These are phyloP conservation scores for Crotalus adamanteus DNA, from an alignment of 2,797 vertebrate genomes.

Conservation along the genomic window DNA sequence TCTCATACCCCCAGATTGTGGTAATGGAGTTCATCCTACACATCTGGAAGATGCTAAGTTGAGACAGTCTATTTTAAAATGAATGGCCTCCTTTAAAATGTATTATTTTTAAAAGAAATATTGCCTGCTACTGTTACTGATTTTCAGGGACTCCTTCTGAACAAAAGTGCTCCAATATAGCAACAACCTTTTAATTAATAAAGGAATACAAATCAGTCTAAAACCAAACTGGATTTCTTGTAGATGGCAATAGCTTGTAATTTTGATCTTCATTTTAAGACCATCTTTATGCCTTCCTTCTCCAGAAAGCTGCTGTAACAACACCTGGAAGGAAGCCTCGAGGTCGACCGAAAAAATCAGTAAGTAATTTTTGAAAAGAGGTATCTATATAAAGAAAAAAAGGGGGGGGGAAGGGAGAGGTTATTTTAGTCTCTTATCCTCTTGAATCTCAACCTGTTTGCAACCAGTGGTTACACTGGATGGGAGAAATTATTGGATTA, in stretches of 20 bases:
- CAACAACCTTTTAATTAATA: not conserved
- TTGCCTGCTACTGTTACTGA: not conserved
- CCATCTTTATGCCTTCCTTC: not conserved
- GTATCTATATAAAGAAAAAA: not conserved
- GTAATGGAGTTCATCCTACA: not conserved
- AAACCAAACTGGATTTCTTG: not conserved
- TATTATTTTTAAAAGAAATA: not conserved
- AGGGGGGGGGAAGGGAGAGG: not conserved
- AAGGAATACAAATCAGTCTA: not conserved
- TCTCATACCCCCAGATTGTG: too few species aligned
- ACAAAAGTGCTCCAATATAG: not conserved
- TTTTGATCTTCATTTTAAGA: not conserved
- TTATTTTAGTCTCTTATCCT: not conserved
- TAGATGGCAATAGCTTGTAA: not conserved
- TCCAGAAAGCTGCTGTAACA: conserved; percentile 82
- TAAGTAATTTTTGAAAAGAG: conserved; percentile 61
- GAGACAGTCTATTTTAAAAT: not conserved
- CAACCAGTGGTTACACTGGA: not conserved
- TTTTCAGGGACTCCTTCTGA: not conserved
- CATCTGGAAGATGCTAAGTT: not conserved
- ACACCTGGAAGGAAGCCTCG: conserved; percentile 85
- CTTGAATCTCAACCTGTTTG: not conserved
- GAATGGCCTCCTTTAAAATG: not conserved
- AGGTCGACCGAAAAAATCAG: conserved; percentile 93
- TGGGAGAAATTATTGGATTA: not conserved